Base-by-base conservation (phyloP, 1,140 invertebrate species). In the Holotrichia oblita region DNA sequence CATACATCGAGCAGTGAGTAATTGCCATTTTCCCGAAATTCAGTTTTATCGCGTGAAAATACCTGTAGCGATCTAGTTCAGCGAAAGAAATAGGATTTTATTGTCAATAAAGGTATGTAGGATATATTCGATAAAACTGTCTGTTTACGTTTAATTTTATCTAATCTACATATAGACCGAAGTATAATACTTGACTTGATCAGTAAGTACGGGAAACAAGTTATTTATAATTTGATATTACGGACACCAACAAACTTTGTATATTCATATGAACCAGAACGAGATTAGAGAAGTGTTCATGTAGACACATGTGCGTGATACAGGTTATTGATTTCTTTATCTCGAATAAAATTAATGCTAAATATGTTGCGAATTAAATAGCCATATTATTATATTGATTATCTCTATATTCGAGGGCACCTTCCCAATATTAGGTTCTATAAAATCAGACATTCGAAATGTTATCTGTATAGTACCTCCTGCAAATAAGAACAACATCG, bases 101-200 rank as follows among this genome's bases (percentile, higher is more conserved):
- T 55, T 55, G 48, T n/a, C 48, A 55, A 55, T 14, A 55, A 55
- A n/a, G 14, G 6, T 55, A 14, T 14, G n/a, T 17, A 55, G 48
- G n/a, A 17, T n/a, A 55, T 55, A 17, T 17, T 55, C 48, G 14
- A 55, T 55, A 17, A 55, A 55, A 55, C 48, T 14, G 17, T 55
- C 48, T 55, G 48, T 55, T 55, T 55, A 55, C n/a, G 48, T 55
- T 55, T 17, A 17, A 55, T 17, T 55, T 55, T 55, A 55, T 55
- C 48, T 55, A 55, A 55, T 55, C 48, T 55, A 55, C 17, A n/a
- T 17, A 55, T 55, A 55, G 48, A 6, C 48, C 14, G 48, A n/a
- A 12, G 14, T 55, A 48, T 48, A 10, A 48, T 3, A 12, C 44
- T 48, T 0, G 12, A n/a, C 44, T n/a, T 48, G 44, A n/a, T n/a